Evolutionary conservation across 2,888 invertebrate species (phyloP), one percentile per base, ranked within the genome.

Genomic region (Apotomis turbidana): DNA sequence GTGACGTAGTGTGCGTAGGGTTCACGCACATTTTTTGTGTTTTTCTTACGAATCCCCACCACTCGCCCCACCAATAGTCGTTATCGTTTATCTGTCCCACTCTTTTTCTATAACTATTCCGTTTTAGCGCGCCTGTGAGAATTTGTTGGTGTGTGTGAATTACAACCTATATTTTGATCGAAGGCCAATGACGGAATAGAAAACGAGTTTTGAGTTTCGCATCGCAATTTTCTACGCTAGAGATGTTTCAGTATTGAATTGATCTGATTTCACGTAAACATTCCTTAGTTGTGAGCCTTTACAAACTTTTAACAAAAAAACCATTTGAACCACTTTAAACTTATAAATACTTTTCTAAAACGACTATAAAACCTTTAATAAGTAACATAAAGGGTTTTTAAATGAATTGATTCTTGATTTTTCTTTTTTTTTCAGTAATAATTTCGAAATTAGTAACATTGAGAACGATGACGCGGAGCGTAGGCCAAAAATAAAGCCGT

Each of bases 131-230:
- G 88, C 89, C 87, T 90, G 91, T 84, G 87, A 89, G 78, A 27
- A 12, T 5, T 74, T 85, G 90, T 90, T 87, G 88, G 90, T 79
- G 89, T 90, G 89, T 88, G 89, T 88, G 89, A 90, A 92, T 89
- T 89, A 88, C 90, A 92, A 90, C 89, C 90, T 89, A 91, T 91
- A 92, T 92, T 93, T 91, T 90, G 88, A 90, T 90, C 87, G 88
- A 90, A 90, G 90, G 89, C 90, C 90, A 91, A 90, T 90, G 87
- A 89, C 85, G 83, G 80, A 80, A 79, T 81, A 83, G 83, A 83
- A 81, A 71, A 72, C 81, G 78, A 78, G 78, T 75, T 80, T 81
- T 77, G 60, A 71, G 54, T 73, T 70, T 77, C 51, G 68, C 74
- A 55, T 66, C 57, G 63, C 64, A 36, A 73, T 66, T 59, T 60